Percentiles rank a stretch among this genome's conserved stretches.
Conservation (phyloP, 2,797 vertebrate genomes). For the Chromis chromis region DNA sequence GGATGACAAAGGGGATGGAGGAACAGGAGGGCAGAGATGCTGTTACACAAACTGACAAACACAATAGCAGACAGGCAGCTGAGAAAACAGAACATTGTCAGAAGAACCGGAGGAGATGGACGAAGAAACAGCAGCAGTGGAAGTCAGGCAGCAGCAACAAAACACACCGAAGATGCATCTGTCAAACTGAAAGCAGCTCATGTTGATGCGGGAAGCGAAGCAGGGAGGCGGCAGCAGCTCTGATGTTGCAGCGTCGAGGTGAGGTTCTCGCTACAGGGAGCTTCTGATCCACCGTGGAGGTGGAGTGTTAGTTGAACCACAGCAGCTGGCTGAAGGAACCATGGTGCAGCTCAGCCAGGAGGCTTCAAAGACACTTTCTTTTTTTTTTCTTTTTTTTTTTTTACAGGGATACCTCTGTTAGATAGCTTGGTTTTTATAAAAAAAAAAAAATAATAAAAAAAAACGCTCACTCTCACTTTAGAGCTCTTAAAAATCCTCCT, state of each 20-base stretch:
- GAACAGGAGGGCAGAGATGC: background rate
- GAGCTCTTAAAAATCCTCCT: background rate
- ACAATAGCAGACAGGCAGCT: constrained; percentile 1
- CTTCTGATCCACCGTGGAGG: constrained; percentile 60
- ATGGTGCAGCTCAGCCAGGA: constrained; percentile 53
- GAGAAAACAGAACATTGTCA: constrained; percentile 20
- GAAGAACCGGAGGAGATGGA: constrained; percentile 19
- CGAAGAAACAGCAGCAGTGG: constrained; percentile 2
- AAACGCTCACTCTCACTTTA: constrained; percentile 42
- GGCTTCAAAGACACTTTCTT: constrained; percentile 68
- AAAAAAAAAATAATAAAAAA: no score
- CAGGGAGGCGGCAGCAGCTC: constrained; percentile 22
- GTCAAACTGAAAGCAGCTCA: constrained; percentile 29
- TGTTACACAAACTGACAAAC: constrained; percentile 39
- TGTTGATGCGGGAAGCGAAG: constrained; percentile 15
- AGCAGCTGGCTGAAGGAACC: constrained; percentile 32
- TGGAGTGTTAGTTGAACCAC: constrained; percentile 42
- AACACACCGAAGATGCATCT: constrained; percentile 33
- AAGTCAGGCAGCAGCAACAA: constrained; percentile 28
- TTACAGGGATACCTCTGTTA: constrained; percentile 16
- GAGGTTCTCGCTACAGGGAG: constrained; percentile 55
- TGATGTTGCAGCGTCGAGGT: constrained; percentile 48
- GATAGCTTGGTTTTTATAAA: constrained; percentile 57
- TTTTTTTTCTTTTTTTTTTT: no score
- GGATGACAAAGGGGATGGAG: background rate